Base-by-base conservation (phyloP, 2,113 vertebrate species). In the Zosterops pallidus region DNA sequence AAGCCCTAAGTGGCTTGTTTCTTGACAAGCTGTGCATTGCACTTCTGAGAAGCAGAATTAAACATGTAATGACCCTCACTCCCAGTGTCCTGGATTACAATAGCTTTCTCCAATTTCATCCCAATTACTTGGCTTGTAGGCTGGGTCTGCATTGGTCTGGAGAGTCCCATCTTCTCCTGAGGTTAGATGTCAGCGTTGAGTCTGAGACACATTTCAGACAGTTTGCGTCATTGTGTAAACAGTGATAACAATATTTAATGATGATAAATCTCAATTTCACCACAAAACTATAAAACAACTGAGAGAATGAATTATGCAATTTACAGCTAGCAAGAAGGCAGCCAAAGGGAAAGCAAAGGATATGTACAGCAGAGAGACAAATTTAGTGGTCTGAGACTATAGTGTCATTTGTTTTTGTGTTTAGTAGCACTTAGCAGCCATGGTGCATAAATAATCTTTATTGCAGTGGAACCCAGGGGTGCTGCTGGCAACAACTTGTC, bases 191-290 rank as follows among this genome's bases (percentile, higher is more conserved):
- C 94, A 94, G 86, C 1, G 0, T 63, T 89, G 89, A 96, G 94
- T 49, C 86, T 80, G 90, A 96, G 91, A 80, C 83, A 65, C 96
- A 95, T 97, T 97, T 95, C 95, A 96, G 91, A 97, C 91, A 83
- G 95, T 85, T 91, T 96, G 83, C 91, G 52, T 97, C 95, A 95
- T 90, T 97, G 83, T 95, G 80, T 97, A 96, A 97, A 96, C 93
- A 95, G 90, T 76, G 94, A 95, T 96, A 97, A 93, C 93, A 94
- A 95, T 91, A 95, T 96, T 96, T 96, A 94, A 95, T 91, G 93
- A 95, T 94, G 92, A 97, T 96, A 94, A 96, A 94, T 96, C 95
- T 90, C 49, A 92, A 94, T 95, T 92, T 95, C 86, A 85, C 90
- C 69, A 79, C 93, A 74, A 86, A 95, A 95, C 91, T 80, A 90